These are phyloP conservation scores for Parapristionchus giblindavisi DNA, from an alignment of 2,888 invertebrate species.

Conservation along the genomic window DNA sequence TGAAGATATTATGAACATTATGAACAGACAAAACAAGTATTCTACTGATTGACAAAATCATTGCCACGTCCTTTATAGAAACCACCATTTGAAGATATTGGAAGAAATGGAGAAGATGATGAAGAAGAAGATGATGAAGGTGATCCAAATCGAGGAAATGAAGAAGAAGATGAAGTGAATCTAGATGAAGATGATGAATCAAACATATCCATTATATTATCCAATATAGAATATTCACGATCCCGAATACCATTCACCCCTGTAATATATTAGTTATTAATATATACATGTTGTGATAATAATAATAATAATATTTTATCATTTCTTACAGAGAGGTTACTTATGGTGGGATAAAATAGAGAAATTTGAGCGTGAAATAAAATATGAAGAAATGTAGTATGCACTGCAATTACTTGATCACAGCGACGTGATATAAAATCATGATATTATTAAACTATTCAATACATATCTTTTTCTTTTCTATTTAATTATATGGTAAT, in stretches of 20 bases:
- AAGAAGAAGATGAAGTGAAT: slow-evolving; percentile 16
- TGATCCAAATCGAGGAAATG: background rate
- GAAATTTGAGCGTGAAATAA: too few species aligned
- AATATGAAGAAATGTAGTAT: too few species aligned
- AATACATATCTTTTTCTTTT: too few species aligned
- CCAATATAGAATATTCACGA: slow-evolving; percentile 15
- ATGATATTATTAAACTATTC: too few species aligned
- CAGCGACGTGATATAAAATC: background rate
- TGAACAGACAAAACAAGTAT: background rate
- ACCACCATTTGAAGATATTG: slow-evolving; percentile 26
- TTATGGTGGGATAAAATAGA: too few species aligned
- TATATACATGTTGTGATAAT: background rate
- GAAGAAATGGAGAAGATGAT: slow-evolving; percentile 6
- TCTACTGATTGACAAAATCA: slow-evolving; percentile 31
- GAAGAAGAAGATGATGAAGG: background rate
- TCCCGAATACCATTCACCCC: slow-evolving; percentile 28
- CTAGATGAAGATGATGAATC: slow-evolving; percentile 13
- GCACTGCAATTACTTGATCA: slow-evolving; percentile 5
- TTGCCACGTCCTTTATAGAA: slow-evolving; percentile 37
- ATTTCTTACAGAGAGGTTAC: too few species aligned
- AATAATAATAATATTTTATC: too few species aligned
- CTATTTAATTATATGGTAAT: too few species aligned
- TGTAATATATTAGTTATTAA: slow-evolving; percentile 19
- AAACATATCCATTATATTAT: slow-evolving; percentile 24
- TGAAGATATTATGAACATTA: background rate